Evolutionary conservation across 2,888 invertebrate species (phyloP), one percentile per base, ranked within the genome.

Genomic region (Agrenia bidenticulata): DNA sequence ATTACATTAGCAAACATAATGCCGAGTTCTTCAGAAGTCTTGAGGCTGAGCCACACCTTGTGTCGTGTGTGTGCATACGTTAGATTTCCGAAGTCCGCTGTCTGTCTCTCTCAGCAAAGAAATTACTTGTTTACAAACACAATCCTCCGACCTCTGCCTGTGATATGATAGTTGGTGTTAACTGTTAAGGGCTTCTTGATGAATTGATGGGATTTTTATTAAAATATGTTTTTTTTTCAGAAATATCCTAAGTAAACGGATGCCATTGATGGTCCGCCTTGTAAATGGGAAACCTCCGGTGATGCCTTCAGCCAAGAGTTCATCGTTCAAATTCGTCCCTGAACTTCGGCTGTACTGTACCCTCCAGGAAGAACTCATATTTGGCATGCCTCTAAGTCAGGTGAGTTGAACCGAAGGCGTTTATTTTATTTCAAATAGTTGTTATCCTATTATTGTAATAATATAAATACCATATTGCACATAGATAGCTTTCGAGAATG

Each of bases 201-300:
- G 45, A 17, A 17, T 19, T 45, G n/a, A 19, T 45, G 45, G 4
- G 15, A 45, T 17, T 45, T 17, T 45, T 45, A 15, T 11, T 37
- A 53, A 57, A 21, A 56, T 41, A 54, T 59, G 56, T 53, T 54
- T n/a, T 53, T 54, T 55, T 61, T 64, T 11, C 57, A 88, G 89
- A 78, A 94, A 92, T 77, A 83, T 96, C 73, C 82, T 95, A 63
- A 88, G 89, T 73, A 96, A 95, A 81, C 85, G 95, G 73, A 85
- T 96, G 82, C 96, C 96, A 27, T 84, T 96, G 73, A 94, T 94
- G 73, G 94, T 96, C 17, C 86, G 94, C 78, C 84, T 95, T 77
- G 94, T 95, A 2, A 92, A 94, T 78, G 95, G 95, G 32, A 89
- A 90, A 59, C 88, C 90, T 42, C 94, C 94, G 0, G 84, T 90